Base-by-base conservation (phyloP, 2,113 vertebrate genomes). In the Tympanuchus pallidicinctus region DNA sequence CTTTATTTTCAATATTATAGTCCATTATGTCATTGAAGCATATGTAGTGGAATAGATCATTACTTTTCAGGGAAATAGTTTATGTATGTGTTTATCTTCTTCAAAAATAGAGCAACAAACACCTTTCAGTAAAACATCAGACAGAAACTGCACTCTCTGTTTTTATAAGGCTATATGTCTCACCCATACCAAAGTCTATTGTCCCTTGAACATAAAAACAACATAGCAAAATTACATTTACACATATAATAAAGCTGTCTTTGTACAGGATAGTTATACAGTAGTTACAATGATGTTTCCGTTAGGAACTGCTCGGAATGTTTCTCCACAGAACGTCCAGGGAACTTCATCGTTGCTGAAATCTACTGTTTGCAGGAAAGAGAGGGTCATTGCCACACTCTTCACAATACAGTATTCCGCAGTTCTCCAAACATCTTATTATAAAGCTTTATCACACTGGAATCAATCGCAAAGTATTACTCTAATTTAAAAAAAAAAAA, bases 181-280 rank as follows among this genome's bases (percentile, higher is more conserved):
- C 66, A 88, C 50, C 67, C 85, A 92, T 67, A 88, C 48, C 38
- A 88, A 96, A 93, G 81, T 54, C 89, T 93, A 73, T 20, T 80
- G 76, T 74, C 50, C 87, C 38, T 80, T 45, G 66, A 88, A 91
- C 60, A 75, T 83, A 84, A 94, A 87, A 93, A 66, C 67, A 84
- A 93, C 67, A 95, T 83, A 92, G 70, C 89, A 95, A 93, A 95
- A 79, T 86, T 90, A 95, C 94, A 96, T 92, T 94, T 95, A 94
- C 90, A 89, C 87, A 79, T 67, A 88, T 84, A 94, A 90, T 87
- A 95, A 92, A 91, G 91, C 63, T 84, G 69, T 66, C 52, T 94
- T 91, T 95, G 79, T 96, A 96, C 83, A 94, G 15, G 59, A 15
- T 90, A 78, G 36, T 92, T 94, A 91, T 91, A 88, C 83, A 95